Conservation (phyloP, 2,797 vertebrate genomes). For the Danio aesculapii region DNA sequence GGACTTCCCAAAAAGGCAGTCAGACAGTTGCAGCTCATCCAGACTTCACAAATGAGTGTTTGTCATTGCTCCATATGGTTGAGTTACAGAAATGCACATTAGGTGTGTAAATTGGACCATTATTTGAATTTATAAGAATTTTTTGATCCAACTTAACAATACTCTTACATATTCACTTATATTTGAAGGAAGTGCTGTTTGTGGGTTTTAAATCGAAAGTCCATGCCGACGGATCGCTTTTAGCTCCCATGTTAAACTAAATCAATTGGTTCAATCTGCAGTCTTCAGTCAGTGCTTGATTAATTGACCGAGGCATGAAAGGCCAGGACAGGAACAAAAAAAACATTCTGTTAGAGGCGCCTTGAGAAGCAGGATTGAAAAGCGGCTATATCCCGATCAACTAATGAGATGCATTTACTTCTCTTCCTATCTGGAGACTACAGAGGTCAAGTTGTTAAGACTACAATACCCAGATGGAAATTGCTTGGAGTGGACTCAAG, state of each 20-base stretch:
- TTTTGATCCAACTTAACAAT: background rate
- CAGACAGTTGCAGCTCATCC: no score
- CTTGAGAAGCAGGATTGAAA: constrained; percentile 37
- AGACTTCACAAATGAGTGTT: no score
- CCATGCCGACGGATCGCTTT: constrained; percentile 16
- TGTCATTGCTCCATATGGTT: no score
- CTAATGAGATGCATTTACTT: constrained; percentile 54
- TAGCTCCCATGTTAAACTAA: constrained; percentile 40
- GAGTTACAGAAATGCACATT: background rate
- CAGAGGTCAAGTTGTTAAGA: constrained; percentile 50
- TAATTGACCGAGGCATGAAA: constrained; percentile 41
- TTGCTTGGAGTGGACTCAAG: constrained; percentile 19
- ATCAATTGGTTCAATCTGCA: constrained; percentile 47
- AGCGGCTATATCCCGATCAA: constrained; percentile 30
- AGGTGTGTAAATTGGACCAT: background rate
- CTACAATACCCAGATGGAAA: constrained; percentile 48
- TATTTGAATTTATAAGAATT: background rate
- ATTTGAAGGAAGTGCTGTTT: constrained; percentile 1
- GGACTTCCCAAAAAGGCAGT: no score
- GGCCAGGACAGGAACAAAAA: constrained; percentile 24
- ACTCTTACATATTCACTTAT: constrained; percentile 15
- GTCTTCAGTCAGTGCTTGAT: constrained; percentile 39
- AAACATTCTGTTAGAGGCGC: constrained; percentile 28
- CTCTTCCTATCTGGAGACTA: constrained; percentile 16
- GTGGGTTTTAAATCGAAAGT: constrained; percentile 34